Base-by-base conservation (phyloP, 2,113 vertebrate genomes). In the Eulacestoma nigropectus region DNA sequence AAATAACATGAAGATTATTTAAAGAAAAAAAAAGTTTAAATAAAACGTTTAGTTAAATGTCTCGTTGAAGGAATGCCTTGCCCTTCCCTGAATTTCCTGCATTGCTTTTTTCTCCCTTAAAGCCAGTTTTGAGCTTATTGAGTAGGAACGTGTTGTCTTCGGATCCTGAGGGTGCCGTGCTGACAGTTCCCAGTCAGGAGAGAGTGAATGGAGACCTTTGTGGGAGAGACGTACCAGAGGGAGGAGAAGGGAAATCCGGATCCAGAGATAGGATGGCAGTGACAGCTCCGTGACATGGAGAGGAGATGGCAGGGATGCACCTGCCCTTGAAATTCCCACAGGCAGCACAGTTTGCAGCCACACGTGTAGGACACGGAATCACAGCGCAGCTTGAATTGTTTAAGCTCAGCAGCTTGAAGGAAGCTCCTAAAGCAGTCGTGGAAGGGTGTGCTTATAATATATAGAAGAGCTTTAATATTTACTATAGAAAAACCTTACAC, bases 231-330 rank as follows among this genome's bases (percentile, higher is more conserved):
- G 0, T 27, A n/a, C 8, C 0, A 0, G 75, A 26, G 75, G 27
- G 57, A 64, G 69, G 88, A 68, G 80, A 49, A 59, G 67, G 65
- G 44, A 47, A 44, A 60, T 21, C 73, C 32, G 1, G 80, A 11
- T 65, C 41, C 55, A 10, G 86, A 25, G 72, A 9, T 1, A 20
- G 76, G 59, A 16, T 8, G 35, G 76, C 80, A 90, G 59, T 3
- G 15, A 33, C 23, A 74, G 74, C 79, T 52, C 42, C 0, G 1
- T 3, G 13, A 20, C 57, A 30, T 1, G 44, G 67, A 73, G 83
- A 49, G 89, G 91, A 80, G 93, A 84, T 84, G 80, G 55, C 68
- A n/a, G 84, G 91, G 80, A 49, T 52, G 73, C 84, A 77, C 72
- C 93, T 91, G 96, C 64, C 89, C 80, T 68, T 37, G 77, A n/a